Evolutionary conservation across 2,888 invertebrate genomes (phyloP).

Genomic region (Physocephala rufipes): DNA sequence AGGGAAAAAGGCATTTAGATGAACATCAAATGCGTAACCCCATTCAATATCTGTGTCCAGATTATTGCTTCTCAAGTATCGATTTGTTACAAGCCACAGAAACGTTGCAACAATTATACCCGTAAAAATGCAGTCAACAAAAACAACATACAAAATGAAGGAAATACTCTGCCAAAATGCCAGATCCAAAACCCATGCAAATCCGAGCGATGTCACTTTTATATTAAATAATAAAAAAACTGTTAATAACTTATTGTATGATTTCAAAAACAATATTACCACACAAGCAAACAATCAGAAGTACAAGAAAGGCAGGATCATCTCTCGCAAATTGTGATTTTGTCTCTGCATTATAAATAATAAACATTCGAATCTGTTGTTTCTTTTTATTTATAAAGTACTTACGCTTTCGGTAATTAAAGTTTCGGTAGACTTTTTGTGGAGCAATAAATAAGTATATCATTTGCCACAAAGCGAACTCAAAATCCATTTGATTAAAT

Average conservation of each 20-base stretch:
- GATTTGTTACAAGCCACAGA: constrained; percentile 79
- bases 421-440: constrained; percentile 96
- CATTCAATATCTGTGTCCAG: constrained; percentile 80
- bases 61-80: constrained; percentile 59
- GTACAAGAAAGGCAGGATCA: constrained; percentile 97
- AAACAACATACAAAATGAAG: constrained; percentile 90
- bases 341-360: constrained; percentile 76
- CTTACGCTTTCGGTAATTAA: constrained; percentile 96
- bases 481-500: constrained; percentile 99
- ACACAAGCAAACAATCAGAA: constrained; percentile 85
- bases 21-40: constrained; percentile 99
- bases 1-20: constrained; percentile 99
- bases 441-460: constrained; percentile 92
- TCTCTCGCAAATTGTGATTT: constrained; percentile 99
- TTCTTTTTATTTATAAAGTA: not conserved
- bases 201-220: constrained; percentile 89
- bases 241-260: not conserved
- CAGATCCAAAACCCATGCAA: constrained; percentile 81
- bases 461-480: constrained; percentile 99
- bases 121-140: constrained; percentile 92
- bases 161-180: constrained; percentile 76
- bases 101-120: constrained; percentile 87
- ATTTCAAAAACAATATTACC: constrained; percentile 66
- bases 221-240: constrained; percentile 47
- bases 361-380: not conserved